phyloP scores from a whole-genome alignment of 2,113 vertebrate species.

The Hippotragus niger region DNA sequence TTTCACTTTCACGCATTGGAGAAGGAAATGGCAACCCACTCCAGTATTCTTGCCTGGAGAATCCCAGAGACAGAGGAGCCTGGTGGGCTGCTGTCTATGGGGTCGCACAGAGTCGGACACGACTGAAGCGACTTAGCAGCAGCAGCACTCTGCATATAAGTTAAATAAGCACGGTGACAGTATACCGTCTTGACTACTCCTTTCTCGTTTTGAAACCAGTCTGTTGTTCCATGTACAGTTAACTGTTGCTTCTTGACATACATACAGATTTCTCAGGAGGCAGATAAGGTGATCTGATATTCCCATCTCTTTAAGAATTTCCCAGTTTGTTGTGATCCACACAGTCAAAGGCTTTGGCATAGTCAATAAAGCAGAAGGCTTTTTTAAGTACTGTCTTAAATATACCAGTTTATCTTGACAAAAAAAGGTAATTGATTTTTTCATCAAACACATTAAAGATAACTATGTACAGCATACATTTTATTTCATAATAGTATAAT shows the following conservation, averaged over 20 bases:
- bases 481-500: not conserved
- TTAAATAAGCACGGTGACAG: not conserved
- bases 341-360: not conserved
- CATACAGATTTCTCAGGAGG: not conserved
- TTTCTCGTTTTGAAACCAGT: not conserved
- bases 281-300: not conserved
- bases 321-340: not conserved
- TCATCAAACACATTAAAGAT: not conserved
- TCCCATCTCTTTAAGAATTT: not conserved
- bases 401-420: not conserved
- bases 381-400: not conserved
- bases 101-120: too few relatives aligned
- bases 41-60: too few relatives aligned
- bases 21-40: too few relatives aligned
- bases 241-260: not conserved
- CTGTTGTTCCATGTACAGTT: not conserved
- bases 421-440: not conserved
- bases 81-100: too few relatives aligned
- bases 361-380: not conserved
- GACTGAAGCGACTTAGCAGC: too few relatives aligned
- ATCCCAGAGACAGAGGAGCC: too few relatives aligned
- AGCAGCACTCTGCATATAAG: not conserved
- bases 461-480: not conserved
- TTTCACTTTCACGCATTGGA: too few relatives aligned
- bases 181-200: not conserved